These are phyloP conservation scores for Rhopilema esculentum DNA, from an alignment of 30 jellyfish, hydroid and myxozoan species.

Conservation along the genomic window DNA sequence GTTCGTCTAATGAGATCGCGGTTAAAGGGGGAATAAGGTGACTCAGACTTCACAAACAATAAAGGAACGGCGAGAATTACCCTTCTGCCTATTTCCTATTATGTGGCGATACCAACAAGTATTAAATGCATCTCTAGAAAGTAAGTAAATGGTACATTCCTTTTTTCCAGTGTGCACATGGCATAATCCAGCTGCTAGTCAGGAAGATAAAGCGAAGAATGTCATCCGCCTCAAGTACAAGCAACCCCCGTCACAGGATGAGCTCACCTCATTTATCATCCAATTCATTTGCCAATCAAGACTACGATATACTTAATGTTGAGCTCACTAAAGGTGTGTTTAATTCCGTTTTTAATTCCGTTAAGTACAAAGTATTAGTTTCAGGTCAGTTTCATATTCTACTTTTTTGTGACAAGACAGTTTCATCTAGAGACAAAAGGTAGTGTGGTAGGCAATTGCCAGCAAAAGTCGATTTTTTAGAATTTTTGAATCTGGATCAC, in stretches of 20 bases:
- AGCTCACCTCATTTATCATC: constrained; percentile 58
- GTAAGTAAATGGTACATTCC: too few species aligned
- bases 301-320: constrained; percentile 36
- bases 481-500: too few species aligned
- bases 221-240: background rate
- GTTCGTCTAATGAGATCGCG: too few species aligned
- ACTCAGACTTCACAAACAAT: too few species aligned
- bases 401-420: too few species aligned
- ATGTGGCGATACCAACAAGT: too few species aligned
- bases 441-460: too few species aligned
- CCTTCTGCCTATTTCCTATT: too few species aligned
- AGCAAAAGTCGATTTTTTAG: too few species aligned
- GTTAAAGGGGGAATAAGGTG: too few species aligned
- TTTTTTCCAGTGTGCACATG: constrained; percentile 10
- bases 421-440: background rate
- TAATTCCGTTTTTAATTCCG: background rate
- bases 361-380: background rate
- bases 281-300: constrained; percentile 15
- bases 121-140: too few species aligned
- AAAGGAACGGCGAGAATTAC: too few species aligned
- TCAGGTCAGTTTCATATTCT: background rate
- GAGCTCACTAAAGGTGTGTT: constrained; percentile 42
- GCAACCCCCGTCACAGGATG: constrained; percentile 17
- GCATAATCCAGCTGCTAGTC: constrained; percentile 26
- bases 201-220: constrained; percentile 15